A percentile compares a stretch with the other conserved stretches of the same genome.
These are phyloP conservation scores for Physella acuta DNA, from an alignment of 1,140 invertebrate genomes.

Conservation along the genomic window DNA sequence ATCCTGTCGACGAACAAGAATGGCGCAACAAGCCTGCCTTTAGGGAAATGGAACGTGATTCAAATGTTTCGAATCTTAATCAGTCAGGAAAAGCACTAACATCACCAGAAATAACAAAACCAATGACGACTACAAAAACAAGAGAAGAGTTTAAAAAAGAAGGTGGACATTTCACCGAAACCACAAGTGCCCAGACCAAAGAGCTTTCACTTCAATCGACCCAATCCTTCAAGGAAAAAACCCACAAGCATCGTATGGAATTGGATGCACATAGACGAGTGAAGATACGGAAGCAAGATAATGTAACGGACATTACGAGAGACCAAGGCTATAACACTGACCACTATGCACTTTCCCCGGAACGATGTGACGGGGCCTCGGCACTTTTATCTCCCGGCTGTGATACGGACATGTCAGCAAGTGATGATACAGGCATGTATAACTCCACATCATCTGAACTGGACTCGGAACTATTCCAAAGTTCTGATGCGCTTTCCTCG, in stretches of 20 bases:
- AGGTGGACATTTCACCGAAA: too few relatives aligned
- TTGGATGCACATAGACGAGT: not conserved
- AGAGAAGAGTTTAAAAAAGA: too few relatives aligned
- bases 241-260: not conserved
- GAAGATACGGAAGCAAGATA: conserved; percentile 9
- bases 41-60: not conserved
- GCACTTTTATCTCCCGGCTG: conserved; percentile 12
- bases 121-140: not conserved
- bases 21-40: not conserved
- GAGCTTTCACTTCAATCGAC: not conserved
- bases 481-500: conserved; percentile 13
- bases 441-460: conserved; percentile 12
- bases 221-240: not conserved
- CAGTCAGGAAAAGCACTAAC: not conserved
- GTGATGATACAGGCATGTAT: conserved; percentile 21
- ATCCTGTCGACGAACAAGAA: conserved; percentile 5
- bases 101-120: too few relatives aligned
- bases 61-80: not conserved
- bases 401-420: conserved; percentile 19
- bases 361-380: not conserved
- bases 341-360: not conserved
- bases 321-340: not conserved
- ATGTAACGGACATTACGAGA: not conserved
- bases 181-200: not conserved
- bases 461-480: conserved; percentile 21